phyloP scores from a whole-genome alignment of 2,888 invertebrate species.

The Amblyjoppa proteus region DNA sequence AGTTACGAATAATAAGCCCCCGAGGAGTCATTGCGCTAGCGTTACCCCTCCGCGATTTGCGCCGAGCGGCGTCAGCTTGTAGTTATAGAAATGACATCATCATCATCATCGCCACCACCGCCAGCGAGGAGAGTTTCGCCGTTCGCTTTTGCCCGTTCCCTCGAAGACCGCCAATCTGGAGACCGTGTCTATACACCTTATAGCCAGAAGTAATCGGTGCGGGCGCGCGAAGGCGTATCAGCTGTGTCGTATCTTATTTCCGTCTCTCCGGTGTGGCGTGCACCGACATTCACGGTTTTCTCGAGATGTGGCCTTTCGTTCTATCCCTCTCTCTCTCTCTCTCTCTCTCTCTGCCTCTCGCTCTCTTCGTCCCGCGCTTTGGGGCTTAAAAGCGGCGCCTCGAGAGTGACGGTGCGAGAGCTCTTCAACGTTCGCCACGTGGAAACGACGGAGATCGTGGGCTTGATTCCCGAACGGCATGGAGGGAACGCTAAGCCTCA shows the following conservation, averaged over 20 bases:
- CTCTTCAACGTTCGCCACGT: slow-evolving; percentile 20
- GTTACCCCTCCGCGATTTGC: slow-evolving; percentile 64
- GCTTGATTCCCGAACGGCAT: slow-evolving; percentile 24
- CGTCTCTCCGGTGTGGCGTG: slow-evolving; percentile 69
- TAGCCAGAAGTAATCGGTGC: slow-evolving; percentile 79
- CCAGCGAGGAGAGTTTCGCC: slow-evolving; percentile 49
- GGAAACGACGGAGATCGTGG: slow-evolving; percentile 37
- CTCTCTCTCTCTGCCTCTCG: slow-evolving; percentile 50
- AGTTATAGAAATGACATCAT: slow-evolving; percentile 83
- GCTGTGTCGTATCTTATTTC: slow-evolving; percentile 83
- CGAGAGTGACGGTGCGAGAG: slow-evolving; percentile 52
- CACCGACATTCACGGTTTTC: slow-evolving; percentile 46
- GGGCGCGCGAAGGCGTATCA: slow-evolving; percentile 81
- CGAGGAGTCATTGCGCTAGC: slow-evolving; percentile 47
- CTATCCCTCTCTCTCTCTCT: slow-evolving; percentile 76
- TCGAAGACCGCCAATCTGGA: slow-evolving; percentile 52
- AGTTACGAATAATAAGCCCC: slow-evolving; percentile 17
- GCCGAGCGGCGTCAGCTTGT: slow-evolving; percentile 71
- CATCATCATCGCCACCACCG: slow-evolving; percentile 74
- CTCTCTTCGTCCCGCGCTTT: not conserved
- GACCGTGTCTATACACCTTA: slow-evolving; percentile 74
- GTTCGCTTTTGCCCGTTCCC: slow-evolving; percentile 55
- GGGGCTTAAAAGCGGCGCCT: slow-evolving; percentile 34
- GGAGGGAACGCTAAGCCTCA: slow-evolving; percentile 34
- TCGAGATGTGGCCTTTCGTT: slow-evolving; percentile 32